Base-by-base conservation (phyloP, 2,113 vertebrate species). In the Zosterops pallidus region DNA sequence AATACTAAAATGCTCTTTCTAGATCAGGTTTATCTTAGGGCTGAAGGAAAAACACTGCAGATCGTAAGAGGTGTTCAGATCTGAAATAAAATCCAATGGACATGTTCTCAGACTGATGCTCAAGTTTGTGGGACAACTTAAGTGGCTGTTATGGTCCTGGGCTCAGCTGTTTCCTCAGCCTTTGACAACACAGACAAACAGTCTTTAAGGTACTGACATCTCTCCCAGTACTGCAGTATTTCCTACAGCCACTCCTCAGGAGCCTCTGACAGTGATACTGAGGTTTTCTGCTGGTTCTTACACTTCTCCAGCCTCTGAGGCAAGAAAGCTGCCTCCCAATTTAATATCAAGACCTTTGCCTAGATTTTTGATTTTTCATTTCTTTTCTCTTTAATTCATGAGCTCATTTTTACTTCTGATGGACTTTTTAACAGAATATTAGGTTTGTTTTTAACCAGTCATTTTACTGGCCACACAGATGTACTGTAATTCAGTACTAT, bases 401-500 rank as follows among this genome's bases (percentile, higher is more conserved):
- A 68, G 14, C 25, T 95, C 41, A 46, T 55, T 42, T 80, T 33
- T 4, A 55, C 12, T 82, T 33, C 31, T 50, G 25, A n/a, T 10
- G 20, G 39, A 57, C 44, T 56, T 69, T 96, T 93, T 69, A 89
- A n/a, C 18, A 96, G 52, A 91, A 59, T 86, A 95, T 93, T 81
- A 94, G 63, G 71, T 79, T 95, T 95, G 77, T 95, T 95, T 97
- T 97, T 87, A 82, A 96, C 92, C 7, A 63, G 47, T 79, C 53
- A 83, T 94, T 56, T 81, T 67, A 49, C 7, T 20, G 35, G 93
- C 33, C 65, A 75, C 71, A 83, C 25, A 83, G 46, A 57, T 53
- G 83, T 87, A 83, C 23, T 94, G 89, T 81, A 96, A 92, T 91
- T 96, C 94, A 97, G 80, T 68, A 76, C 52, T 74, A 35, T 39